Base-by-base conservation (phyloP, 2,113 vertebrate genomes). In the Noctilio leporinus region DNA sequence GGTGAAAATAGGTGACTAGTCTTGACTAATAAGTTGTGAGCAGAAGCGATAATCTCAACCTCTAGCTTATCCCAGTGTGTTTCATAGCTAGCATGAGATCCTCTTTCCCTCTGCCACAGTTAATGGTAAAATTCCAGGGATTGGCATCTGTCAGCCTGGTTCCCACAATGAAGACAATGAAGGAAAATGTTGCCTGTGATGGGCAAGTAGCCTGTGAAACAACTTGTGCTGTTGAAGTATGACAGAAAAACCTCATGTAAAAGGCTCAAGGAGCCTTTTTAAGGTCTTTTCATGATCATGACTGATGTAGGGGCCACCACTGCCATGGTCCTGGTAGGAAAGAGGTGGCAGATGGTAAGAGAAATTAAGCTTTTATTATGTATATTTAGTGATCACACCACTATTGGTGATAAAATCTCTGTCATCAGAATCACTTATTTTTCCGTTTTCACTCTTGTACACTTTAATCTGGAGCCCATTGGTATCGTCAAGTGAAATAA, bases 381-480 rank as follows among this genome's bases (percentile, higher is more conserved):
- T 84, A 22, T 91, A 75, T 85, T 87, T 94, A 95, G 53, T 80
- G 55, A 94, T 78, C 72, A 82, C 30, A 78, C 0, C 4, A 40
- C 38, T 90, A 47, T 76, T 70, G 11, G 57, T 86, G 94, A 93
- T 95, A 95, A 95, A 92, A 93, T 90, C 84, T 95, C 49, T 47
- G 47, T 77, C 88, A 85, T 97, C 49, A 83, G 72, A 80, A 91
- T 59, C 96, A 92, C 20, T 82, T 95, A 87, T 86, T 97, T 75
- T 33, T 8, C 33, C 88, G 72, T 91, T 92, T 38, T 45, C 93
- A 24, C 70, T 85, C 45, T 91, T 53, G 17, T 57, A 78, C 57
- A 45, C 70, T 95, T 83, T 95, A 92, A 87, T 45, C 49, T 88
- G 38, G 53, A 92, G 81, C 20, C 6, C 16, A 35, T 51, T 64